phyloP scores from a whole-genome alignment of 2,888 invertebrate genomes.

The Eristalis tenax region DNA sequence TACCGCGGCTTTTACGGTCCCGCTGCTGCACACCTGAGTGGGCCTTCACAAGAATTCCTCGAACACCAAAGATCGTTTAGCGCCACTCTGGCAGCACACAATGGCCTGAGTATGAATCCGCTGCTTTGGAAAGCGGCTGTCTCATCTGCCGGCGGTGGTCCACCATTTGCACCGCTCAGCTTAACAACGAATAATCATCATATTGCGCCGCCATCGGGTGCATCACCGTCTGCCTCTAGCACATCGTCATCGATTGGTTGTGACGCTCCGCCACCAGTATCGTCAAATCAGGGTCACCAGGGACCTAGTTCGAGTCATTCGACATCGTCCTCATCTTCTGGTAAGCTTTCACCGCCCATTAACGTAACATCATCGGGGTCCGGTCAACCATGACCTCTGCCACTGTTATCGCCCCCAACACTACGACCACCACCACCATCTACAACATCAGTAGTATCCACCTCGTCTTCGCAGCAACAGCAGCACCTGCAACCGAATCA shows the following conservation, averaged over 20 bases:
- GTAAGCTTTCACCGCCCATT: constrained; percentile 79
- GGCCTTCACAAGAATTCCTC: constrained; percentile 80
- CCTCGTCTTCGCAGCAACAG: constrained; percentile 64
- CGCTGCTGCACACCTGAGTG: constrained; percentile 84
- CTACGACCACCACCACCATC: constrained; percentile 71
- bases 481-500: constrained; percentile 70
- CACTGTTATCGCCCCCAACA: constrained; percentile 74
- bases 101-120: constrained; percentile 81
- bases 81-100: constrained; percentile 82
- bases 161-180: constrained; percentile 80
- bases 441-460: constrained; percentile 62
- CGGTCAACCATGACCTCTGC: constrained; percentile 79
- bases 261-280: constrained; percentile 77
- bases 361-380: constrained; percentile 77
- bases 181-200: constrained; percentile 79
- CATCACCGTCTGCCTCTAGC: constrained; percentile 82
- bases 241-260: constrained; percentile 81
- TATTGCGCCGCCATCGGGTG: constrained; percentile 81
- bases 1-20: constrained; percentile 89
- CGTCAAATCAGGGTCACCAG: constrained; percentile 73
- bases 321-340: constrained; percentile 80
- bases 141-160: constrained; percentile 78
- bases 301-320: constrained; percentile 80
- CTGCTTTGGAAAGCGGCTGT: constrained; percentile 81
- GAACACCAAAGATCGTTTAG: constrained; percentile 85